Evolutionary conservation across 2,113 vertebrate species (phyloP), one percentile per base, ranked within the genome.

Genomic region (Equus quagga): DNA sequence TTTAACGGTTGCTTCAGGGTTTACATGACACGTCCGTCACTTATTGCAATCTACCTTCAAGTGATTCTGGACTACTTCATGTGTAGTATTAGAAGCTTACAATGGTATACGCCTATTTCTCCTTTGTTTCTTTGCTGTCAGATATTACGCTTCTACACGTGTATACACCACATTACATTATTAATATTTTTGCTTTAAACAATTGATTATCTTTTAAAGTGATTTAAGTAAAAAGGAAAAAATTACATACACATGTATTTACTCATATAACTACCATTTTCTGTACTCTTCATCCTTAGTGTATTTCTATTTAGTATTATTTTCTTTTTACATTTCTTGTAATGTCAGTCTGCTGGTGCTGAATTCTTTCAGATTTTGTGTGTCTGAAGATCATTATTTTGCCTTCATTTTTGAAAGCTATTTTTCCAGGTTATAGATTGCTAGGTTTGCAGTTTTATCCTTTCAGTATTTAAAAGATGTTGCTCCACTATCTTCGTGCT

Each of bases 281-380:
- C 12, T 84, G 3, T 84, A 51, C 33, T n/a, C 13, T 62, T 87
- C 6, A 73, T 73, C 11, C 3, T 70, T 83, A 46, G 8, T 58
- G 2, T 58, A 51, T 69, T 88, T 82, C 56, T 67, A 44, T 19
- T 36, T 51, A n/a, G 33, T 19, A 13, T 69, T 2, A 8, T 36
- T 76, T 80, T 67, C 24, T 51, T 62, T 76, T 73, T 73, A 17
- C 4, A 2, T 64, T 73, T 87, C 65, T 87, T 81, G 3, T 65
- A 82, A 14, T 69, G 2, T 1, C 2, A 67, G 19, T 41, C 9
- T 60, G 19, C 46, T 60, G 24, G 64, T 18, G 8, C 65, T 60
- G 26, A 58, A 85, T 78, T 49, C 78, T 94, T 91, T 73, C 36
- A 94, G 56, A 72, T 86, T 95, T 92, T 80, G 21, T 6, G 9